Conservation (phyloP, 2,113 vertebrate species). For the Ia io region DNA sequence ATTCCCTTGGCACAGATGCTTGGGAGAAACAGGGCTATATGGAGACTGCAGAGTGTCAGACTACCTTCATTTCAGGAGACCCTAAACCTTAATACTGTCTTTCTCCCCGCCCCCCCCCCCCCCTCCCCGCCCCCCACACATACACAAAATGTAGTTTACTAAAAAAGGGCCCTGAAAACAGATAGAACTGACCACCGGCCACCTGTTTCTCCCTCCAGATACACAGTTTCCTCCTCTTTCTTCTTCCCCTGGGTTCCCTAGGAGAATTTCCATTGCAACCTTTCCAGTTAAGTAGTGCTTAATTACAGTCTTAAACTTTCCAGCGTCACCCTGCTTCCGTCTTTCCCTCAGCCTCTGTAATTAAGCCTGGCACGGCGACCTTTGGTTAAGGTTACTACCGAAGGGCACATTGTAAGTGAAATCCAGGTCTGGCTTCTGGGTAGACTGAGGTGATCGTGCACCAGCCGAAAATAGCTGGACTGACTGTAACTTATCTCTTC, state of each 20-base stretch:
- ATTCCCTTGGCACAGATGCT: neutral
- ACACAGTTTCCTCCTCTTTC: neutral
- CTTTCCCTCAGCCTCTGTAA: constrained; percentile 54
- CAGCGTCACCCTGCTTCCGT: constrained; percentile 67
- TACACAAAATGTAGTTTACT: neutral
- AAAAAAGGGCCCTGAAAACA: constrained; percentile 2
- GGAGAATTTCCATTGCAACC: constrained; percentile 59
- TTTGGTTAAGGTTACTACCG: constrained; percentile 64
- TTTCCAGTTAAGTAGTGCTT: constrained; percentile 63
- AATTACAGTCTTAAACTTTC: constrained; percentile 76
- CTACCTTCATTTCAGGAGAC: neutral
- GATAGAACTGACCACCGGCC: neutral
- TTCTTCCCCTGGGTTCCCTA: constrained; percentile 24
- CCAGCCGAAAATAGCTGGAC: constrained; percentile 76
- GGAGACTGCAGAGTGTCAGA: neutral
- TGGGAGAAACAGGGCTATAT: neutral
- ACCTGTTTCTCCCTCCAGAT: neutral
- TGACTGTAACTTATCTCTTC: neutral
- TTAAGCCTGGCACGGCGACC: constrained; percentile 63
- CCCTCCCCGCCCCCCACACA: accelerated
- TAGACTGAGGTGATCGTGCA: constrained; percentile 46
- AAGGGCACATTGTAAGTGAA: constrained; percentile 72
- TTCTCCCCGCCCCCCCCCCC: neutral
- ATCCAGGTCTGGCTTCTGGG: constrained; percentile 56
- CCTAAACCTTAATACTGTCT: neutral